Evolutionary conservation across 2,888 invertebrate species (phyloP), one percentile per base, ranked within the genome.

Genomic region (Athalia circularis): DNA sequence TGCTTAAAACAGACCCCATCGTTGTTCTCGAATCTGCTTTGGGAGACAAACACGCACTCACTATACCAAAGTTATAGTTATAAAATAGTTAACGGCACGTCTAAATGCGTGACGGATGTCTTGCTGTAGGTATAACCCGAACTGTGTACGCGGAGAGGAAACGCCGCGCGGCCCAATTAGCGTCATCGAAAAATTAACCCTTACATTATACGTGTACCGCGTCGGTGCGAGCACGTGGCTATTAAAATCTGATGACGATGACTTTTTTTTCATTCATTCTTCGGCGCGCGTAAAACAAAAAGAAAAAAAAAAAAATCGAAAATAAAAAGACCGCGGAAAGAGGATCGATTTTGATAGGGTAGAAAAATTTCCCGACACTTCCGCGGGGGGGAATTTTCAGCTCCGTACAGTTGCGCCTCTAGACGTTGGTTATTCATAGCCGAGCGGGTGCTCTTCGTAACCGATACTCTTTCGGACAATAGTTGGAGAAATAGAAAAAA

Each of bases 101-200:
- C 75, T 61, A 75, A 64, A 62, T 62, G 59, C 75, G 75, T 75
- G 75, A 75, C 75, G 75, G 75, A 75, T 75, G 75, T 75, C 75
- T 75, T 64, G 75, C 75, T 62, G 62, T 62, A 29, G 29, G 29
- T 29, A 29, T 29, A 29, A 29, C 29, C 29, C 29, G 29, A 29
- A 29, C 29, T 29, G 29, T 29, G 2, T 29, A 29, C 29, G 29
- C 62, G 75, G 43, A 75, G 75, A 75, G 75, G 75, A 75, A 75
- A 75, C 75, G 75, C 29, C 62, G 29, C 75, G 29, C 75, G 48
- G 61, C 75, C 75, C 75, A 75, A 75, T 75, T 75, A 75, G 62
- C 75, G 75, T 64, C 75, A 75, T 75, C 75, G 52, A 61, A 47
- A 75, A 62, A 75, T 75, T 64, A 75, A 64, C 75, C 62, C 75